These are phyloP conservation scores for Tachyglossus aculeatus DNA, from an alignment of 2,797 vertebrate species.

Conservation along the genomic window DNA sequence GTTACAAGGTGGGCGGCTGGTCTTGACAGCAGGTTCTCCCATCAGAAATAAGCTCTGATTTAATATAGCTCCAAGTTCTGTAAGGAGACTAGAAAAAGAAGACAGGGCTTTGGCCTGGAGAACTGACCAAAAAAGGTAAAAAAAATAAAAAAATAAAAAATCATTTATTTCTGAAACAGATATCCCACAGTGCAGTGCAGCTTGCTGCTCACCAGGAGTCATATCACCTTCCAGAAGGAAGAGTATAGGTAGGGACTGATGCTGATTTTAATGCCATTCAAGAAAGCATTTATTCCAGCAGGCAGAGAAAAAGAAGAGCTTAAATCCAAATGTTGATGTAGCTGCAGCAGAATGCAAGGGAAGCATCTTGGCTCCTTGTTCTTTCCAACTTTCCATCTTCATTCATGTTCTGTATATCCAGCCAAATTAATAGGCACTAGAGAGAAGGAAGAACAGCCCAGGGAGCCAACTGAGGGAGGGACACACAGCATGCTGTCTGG, in stretches of 20 bases:
- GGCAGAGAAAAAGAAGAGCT: not conserved
- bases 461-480: not conserved
- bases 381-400: conserved; percentile 21
- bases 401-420: conserved; percentile 18
- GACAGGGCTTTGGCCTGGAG: not conserved
- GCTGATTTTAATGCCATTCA: not conserved
- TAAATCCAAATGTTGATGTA: not conserved
- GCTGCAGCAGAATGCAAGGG: not conserved
- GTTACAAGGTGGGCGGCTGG: too few species aligned
- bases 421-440: conserved; percentile 8
- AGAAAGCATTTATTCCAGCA: too few species aligned
- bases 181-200: not conserved
- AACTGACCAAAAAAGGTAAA: not conserved
- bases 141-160: too few species aligned
- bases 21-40: not conserved
- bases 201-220: not conserved
- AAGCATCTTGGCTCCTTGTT: conserved; percentile 3
- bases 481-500: not conserved
- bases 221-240: not conserved
- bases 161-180: not conserved
- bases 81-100: not conserved
- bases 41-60: not conserved
- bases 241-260: not conserved
- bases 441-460: not conserved
- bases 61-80: not conserved